Evolutionary conservation across 2,797 vertebrate species (phyloP).

Genomic region (Pampus argenteus): DNA sequence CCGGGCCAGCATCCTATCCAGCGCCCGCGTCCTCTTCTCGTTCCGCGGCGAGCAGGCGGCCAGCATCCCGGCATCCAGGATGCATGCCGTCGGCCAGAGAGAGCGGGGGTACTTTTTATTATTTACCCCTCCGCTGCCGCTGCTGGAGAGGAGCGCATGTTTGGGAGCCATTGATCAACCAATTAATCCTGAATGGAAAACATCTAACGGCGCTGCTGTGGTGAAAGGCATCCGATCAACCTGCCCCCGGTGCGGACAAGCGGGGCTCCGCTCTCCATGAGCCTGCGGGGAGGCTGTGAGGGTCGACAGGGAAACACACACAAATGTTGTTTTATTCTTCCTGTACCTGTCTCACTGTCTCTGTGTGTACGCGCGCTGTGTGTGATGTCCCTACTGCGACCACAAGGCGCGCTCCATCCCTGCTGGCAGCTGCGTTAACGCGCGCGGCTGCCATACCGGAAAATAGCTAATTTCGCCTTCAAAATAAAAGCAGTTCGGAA

Average conservation of each 20-base stretch:
- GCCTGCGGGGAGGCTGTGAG: conserved; percentile 44
- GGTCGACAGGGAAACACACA: conserved; percentile 7
- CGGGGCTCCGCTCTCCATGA: conserved; percentile 74
- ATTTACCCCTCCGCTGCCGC: conserved; percentile 49
- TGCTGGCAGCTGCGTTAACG: conserved; percentile 29
- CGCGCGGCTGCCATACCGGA: not conserved
- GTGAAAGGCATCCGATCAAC: conserved; percentile 78
- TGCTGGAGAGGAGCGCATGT: conserved; percentile 73
- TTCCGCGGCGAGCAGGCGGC: conserved; percentile 45
- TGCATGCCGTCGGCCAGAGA: conserved; percentile 57
- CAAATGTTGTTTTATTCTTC: not conserved
- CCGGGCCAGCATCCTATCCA: conserved; percentile 71
- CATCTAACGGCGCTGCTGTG: conserved; percentile 73
- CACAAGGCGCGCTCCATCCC: conserved; percentile 55
- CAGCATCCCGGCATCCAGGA: conserved; percentile 42
- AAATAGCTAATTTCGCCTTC: conserved; percentile 17
- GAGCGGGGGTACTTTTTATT: conserved; percentile 30
- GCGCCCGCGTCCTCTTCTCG: conserved; percentile 58
- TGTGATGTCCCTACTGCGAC: conserved; percentile 54
- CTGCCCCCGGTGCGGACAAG: conserved; percentile 61
- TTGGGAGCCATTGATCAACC: conserved; percentile 84
- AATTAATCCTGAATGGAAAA: conserved; percentile 68
- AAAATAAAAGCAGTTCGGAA: conserved; percentile 59
- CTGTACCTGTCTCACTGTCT: conserved; percentile 26
- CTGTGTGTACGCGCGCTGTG: conserved; percentile 10